Evolutionary conservation across 2,113 vertebrate species (phyloP).

Genomic region (Kryptolebias marmoratus): DNA sequence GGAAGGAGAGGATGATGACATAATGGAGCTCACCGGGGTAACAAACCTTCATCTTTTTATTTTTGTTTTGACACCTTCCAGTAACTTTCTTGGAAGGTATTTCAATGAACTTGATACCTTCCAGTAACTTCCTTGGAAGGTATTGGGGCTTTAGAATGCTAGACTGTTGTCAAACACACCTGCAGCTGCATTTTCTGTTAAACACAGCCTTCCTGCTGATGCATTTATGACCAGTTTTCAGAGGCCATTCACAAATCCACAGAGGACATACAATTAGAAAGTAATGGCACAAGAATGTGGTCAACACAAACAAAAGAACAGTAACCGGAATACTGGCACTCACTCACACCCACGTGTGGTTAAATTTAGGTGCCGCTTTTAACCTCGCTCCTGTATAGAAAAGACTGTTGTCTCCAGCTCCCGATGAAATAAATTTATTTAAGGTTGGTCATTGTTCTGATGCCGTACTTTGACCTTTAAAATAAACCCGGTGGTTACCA

Average conservation of each 20-base stretch:
- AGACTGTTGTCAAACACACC: no score
- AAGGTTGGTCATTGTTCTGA: slow-evolving; percentile 51
- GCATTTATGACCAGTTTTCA: slow-evolving; percentile 14
- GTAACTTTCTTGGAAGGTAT: no score
- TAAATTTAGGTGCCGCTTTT: slow-evolving; percentile 65
- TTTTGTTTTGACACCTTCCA: not conserved
- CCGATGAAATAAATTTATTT: slow-evolving; percentile 37
- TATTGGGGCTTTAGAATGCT: not conserved
- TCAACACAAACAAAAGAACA: slow-evolving; percentile 66
- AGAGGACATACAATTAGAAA: slow-evolving; percentile 51
- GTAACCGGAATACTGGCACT: slow-evolving; percentile 62
- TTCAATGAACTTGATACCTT: not conserved
- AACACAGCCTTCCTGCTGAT: slow-evolving; percentile 27
- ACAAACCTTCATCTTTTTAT: slow-evolving; percentile 1
- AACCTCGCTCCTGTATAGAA: slow-evolving; percentile 13
- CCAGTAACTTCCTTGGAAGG: no score
- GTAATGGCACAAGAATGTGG: slow-evolving; percentile 27
- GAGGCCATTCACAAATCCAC: slow-evolving; percentile 26
- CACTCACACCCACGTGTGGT: slow-evolving; percentile 38
- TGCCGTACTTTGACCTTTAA: slow-evolving; percentile 19
- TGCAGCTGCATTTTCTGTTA: slow-evolving; percentile 6
- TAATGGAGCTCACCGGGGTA: slow-evolving; percentile 72
- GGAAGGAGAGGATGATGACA: slow-evolving; percentile 79
- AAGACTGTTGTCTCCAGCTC: not conserved
- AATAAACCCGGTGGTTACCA: slow-evolving; percentile 5